Percentiles rank a stretch among this genome's conserved stretches.
Evolutionary conservation across 2,888 invertebrate species (phyloP).

Genomic region (Trilocha varians): DNA sequence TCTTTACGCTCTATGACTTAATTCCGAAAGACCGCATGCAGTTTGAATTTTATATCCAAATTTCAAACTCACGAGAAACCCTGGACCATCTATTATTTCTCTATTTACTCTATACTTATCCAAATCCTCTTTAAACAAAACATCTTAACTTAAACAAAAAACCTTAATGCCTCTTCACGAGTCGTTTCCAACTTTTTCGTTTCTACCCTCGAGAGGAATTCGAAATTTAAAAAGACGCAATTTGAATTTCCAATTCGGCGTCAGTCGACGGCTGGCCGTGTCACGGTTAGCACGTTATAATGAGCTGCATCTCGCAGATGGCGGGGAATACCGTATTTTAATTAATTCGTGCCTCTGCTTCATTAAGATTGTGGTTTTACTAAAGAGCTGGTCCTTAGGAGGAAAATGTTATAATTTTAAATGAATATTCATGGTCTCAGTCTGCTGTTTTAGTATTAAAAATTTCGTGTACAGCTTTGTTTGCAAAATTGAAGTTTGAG

Average conservation of each 20-base stretch:
- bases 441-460: not conserved
- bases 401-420: not conserved
- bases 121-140: not conserved
- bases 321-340: slow-evolving; percentile 48
- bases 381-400: slow-evolving; percentile 1
- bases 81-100: no score
- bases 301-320: slow-evolving; percentile 58
- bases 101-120: no score
- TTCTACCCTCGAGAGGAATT: slow-evolving; percentile 19
- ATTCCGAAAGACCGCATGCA: no score
- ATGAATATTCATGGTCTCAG: slow-evolving; percentile 14
- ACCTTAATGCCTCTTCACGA: not conserved
- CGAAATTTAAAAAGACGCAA: slow-evolving; percentile 41
- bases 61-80: no score
- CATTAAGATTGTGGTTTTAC: slow-evolving; percentile 31
- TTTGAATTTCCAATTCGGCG: slow-evolving; percentile 51
- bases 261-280: slow-evolving; percentile 32
- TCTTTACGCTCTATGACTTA: no score
- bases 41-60: no score
- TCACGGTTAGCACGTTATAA: slow-evolving; percentile 48
- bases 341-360: slow-evolving; percentile 39
- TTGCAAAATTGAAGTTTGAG: no score
- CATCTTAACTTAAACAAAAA: not conserved
- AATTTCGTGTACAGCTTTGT: no score
- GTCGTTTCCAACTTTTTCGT: not conserved